phyloP scores from a whole-genome alignment of 2,113 vertebrate genomes.

The Phylloscopus trochilus region DNA sequence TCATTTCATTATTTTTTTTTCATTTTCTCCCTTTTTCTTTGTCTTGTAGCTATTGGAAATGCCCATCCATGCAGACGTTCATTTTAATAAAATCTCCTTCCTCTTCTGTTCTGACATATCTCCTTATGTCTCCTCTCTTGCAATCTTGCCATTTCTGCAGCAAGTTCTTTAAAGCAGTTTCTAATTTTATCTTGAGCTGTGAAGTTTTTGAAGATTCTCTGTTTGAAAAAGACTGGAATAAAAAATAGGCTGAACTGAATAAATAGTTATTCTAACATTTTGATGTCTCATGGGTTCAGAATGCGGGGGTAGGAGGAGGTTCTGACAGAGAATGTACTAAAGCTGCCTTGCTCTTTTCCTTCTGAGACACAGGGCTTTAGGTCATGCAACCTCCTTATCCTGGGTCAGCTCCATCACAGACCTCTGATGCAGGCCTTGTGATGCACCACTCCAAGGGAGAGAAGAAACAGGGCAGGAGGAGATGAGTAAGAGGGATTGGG shows the following conservation, averaged over 20 bases:
- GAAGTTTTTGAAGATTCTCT: constrained; percentile 44
- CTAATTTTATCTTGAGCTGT: constrained; percentile 55
- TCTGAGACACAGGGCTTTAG: background rate
- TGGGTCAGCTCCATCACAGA: background rate
- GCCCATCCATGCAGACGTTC: background rate
- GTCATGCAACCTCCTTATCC: background rate
- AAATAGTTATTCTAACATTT: constrained; percentile 44
- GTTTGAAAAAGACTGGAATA: constrained; percentile 26
- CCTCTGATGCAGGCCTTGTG: background rate
- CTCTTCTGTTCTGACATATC: background rate
- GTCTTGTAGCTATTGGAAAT: background rate
- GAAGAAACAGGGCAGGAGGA: background rate
- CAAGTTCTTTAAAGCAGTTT: background rate
- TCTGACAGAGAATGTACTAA: accelerated
- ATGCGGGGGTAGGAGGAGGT: accelerated
- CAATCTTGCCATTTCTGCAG: background rate
- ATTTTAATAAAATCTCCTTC: background rate
- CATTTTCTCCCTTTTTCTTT: background rate
- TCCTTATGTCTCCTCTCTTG: constrained; percentile 5
- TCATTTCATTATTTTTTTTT: background rate
- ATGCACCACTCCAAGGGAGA: background rate
- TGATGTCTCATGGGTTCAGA: constrained; percentile 18
- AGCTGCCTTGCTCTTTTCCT: background rate
- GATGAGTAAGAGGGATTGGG: background rate
- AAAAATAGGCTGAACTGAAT: constrained; percentile 45